Base-by-base conservation (phyloP, 2,888 invertebrate species). In the Trachelus stipa region DNA sequence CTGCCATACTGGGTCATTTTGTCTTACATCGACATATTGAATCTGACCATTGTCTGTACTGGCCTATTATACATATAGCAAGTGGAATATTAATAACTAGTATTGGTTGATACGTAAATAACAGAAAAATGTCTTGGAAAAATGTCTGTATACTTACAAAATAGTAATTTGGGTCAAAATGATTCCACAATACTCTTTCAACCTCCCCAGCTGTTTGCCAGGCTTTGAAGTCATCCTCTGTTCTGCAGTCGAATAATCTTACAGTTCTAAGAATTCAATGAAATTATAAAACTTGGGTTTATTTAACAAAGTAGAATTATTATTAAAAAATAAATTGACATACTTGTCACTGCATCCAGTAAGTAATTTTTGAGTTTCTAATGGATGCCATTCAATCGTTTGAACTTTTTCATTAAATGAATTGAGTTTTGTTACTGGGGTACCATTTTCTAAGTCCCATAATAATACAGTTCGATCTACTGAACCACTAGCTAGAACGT, bases 401-500 rank as follows among this genome's bases (percentile, higher is more conserved):
- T 98, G 98, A 0, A 98, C 96, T 92, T 97, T 97, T 86, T 97
- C 97, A 74, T 94, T 91, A 88, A 97, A 98, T 56, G 94, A 94
- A 77, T 92, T 92, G 11, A 98, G 93, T 79, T 94, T 96, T 0
- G 96, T 96, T 77, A 96, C 96, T 0, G 97, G 95, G 80, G 93
- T 93, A 12, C 96, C 95, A 84, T 94, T 94, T 85, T 97, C 96
- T 88, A 99, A 92, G 92, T 99, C 99, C 99, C 99, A 99, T 1
- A 99, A 91, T 34, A 97, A 93, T 9, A 97, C 95, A 1, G 96
- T 96, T 85, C 94, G 93, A 92, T 99, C 99, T 0, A 97, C 98
- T 0, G 98, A 98, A 0, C 96, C 98, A 92, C 98, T 98, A 0
- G 98, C 98, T 82, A 99, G 89, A 56, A 98, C 95, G 90, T 98